Percentiles rank a stretch among this genome's conserved stretches.
These are phyloP conservation scores for Athene cunicularia DNA, from an alignment of 2,113 vertebrate species.

Conservation along the genomic window DNA sequence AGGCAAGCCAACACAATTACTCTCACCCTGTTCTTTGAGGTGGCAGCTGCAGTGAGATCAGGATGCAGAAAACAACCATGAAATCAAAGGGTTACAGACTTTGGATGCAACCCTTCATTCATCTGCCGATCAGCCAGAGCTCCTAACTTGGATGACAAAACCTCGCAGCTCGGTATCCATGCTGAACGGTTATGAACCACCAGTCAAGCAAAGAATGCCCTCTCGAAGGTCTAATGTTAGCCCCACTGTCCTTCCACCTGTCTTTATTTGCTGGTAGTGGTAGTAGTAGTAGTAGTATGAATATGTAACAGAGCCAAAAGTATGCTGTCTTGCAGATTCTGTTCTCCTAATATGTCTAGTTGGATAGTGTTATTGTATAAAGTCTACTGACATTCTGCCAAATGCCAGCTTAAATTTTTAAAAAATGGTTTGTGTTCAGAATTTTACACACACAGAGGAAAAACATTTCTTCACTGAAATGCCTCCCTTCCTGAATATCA, in stretches of 20 bases:
- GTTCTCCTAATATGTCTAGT: constrained; percentile 47
- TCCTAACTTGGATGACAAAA: background rate
- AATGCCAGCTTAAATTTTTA: constrained; percentile 19
- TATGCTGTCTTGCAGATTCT: constrained; percentile 46
- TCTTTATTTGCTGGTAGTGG: constrained; percentile 7
- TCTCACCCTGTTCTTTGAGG: constrained; percentile 32
- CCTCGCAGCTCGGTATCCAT: background rate
- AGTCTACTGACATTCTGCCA: constrained; percentile 48
- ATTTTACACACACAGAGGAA: background rate
- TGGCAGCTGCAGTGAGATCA: constrained; percentile 28
- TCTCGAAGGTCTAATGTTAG: background rate
- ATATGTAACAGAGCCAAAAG: constrained; percentile 41
- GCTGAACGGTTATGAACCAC: background rate
- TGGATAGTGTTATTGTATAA: constrained; percentile 30
- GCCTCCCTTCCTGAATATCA: background rate
- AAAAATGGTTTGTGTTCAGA: background rate
- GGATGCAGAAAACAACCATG: constrained; percentile 21
- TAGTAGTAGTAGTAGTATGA: background rate
- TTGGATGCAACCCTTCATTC: constrained; percentile 18
- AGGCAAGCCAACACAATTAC: constrained; percentile 59
- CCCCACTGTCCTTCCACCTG: constrained; percentile 21
- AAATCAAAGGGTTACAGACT: constrained; percentile 29
- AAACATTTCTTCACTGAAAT: background rate
- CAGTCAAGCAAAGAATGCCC: background rate
- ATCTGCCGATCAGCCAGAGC: background rate